Percentiles rank a stretch among this genome's conserved stretches.
These are phyloP conservation scores for Scrobipalpa costella DNA, from an alignment of 2,888 invertebrate species.

Conservation along the genomic window DNA sequence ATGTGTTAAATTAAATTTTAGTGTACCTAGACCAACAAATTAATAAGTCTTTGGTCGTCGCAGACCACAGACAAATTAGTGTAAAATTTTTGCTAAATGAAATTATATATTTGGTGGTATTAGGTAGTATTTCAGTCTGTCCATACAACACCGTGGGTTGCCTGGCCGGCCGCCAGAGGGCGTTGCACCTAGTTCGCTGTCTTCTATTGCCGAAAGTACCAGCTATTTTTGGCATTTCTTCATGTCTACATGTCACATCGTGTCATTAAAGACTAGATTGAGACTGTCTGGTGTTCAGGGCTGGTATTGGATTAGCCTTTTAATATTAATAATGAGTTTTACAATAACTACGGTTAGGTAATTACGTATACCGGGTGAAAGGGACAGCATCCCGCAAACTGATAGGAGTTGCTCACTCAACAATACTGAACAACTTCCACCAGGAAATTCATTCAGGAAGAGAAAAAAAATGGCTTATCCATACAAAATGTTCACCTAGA, in stretches of 20 bases:
- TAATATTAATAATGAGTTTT: background rate
- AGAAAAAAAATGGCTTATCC: no score
- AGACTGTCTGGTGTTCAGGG: background rate
- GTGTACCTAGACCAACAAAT: no score
- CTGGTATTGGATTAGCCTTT: background rate
- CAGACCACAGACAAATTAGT: background rate
- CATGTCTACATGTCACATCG: background rate
- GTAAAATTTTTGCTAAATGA: background rate
- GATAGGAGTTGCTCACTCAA: no score
- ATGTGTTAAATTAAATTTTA: no score
- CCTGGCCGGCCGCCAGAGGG: background rate
- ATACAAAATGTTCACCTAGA: no score
- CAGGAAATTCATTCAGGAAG: no score
- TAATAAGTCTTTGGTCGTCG: no score
- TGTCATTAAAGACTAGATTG: background rate
- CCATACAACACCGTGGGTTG: background rate
- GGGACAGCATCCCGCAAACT: no score
- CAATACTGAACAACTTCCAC: no score
- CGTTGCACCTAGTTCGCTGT: constrained; percentile 1
- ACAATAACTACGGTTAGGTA: no score
- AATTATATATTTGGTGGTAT: background rate
- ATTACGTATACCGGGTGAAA: no score
- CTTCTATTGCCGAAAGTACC: constrained; percentile 6
- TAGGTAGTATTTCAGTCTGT: background rate
- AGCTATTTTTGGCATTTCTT: constrained; percentile 5